A percentile compares a stretch with the other conserved stretches of the same genome.
Conservation (phyloP, 2,113 vertebrate species). For the Podilymbus podiceps region DNA sequence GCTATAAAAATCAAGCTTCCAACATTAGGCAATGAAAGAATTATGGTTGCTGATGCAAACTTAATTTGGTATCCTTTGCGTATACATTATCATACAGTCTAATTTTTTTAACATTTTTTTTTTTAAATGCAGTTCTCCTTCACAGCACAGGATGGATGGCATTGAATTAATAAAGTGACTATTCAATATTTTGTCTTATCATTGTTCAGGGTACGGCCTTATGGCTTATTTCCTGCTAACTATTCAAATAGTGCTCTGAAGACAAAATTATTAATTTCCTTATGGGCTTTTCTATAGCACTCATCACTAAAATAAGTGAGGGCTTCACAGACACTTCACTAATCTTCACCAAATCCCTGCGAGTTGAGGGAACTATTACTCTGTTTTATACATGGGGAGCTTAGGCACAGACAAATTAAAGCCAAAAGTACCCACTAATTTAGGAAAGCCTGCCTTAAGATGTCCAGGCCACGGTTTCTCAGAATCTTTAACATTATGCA, state of each 20-base stretch:
- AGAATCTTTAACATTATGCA: background rate
- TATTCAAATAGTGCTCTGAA: constrained; percentile 51
- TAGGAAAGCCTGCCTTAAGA: constrained; percentile 33
- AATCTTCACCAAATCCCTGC: constrained; percentile 42
- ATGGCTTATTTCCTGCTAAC: constrained; percentile 54
- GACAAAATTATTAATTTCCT: constrained; percentile 67
- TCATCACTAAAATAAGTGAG: constrained; percentile 48
- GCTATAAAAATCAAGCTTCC: constrained; percentile 35
- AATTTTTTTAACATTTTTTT: constrained; percentile 48
- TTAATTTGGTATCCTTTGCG: constrained; percentile 33
- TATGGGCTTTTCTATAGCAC: constrained; percentile 44
- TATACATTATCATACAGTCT: constrained; percentile 33
- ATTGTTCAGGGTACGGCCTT: constrained; percentile 50
- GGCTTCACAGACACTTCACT: constrained; percentile 51
- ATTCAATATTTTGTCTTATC: constrained; percentile 61
- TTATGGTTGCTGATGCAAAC: constrained; percentile 32
- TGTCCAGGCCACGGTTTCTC: constrained; percentile 3
- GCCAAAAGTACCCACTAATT: constrained; percentile 12
- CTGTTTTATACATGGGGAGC: constrained; percentile 1
- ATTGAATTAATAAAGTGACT: constrained; percentile 55
- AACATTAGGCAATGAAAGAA: constrained; percentile 40
- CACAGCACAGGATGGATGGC: constrained; percentile 23
- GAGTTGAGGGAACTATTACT: constrained; percentile 27
- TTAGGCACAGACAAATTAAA: constrained; percentile 45
- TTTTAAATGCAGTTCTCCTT: constrained; percentile 45